Conservation (phyloP, 2,888 invertebrate genomes). For the Perdita meconis region DNA sequence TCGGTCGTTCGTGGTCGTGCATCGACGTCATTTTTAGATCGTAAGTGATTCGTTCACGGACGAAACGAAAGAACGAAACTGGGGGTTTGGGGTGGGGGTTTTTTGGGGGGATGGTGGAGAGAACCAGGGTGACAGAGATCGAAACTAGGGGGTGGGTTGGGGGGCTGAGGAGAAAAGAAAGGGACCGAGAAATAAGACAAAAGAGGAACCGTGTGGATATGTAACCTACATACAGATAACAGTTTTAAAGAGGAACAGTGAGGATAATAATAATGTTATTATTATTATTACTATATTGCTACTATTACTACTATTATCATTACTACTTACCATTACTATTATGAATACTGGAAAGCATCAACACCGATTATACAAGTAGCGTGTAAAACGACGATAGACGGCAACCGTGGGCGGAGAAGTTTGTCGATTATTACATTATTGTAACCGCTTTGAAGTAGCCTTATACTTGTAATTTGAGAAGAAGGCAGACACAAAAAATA, state of each 20-base stretch:
- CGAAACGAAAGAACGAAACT: constrained; percentile 5
- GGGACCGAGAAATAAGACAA: background rate
- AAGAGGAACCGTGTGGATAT: constrained; percentile 37
- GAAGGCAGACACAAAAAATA: constrained; percentile 30
- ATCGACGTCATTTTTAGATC: constrained; percentile 45
- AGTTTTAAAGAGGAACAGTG: constrained; percentile 67
- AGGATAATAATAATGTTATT: constrained; percentile 71
- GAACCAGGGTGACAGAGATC: background rate
- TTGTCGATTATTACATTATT: constrained; percentile 66
- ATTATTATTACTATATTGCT: constrained; percentile 64
- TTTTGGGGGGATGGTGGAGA: background rate
- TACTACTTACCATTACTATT: constrained; percentile 57
- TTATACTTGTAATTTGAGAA: constrained; percentile 66
- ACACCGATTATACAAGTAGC: constrained; percentile 40
- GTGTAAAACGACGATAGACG: constrained; percentile 55
- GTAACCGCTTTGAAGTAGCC: constrained; percentile 72
- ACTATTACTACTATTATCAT: constrained; percentile 62
- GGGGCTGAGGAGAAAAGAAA: background rate
- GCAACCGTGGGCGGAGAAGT: constrained; percentile 33
- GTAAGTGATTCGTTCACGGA: constrained; percentile 35
- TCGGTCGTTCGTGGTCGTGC: constrained; percentile 47
- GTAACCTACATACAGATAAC: constrained; percentile 75
- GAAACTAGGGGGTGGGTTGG: too few relatives aligned
- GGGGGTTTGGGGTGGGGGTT: background rate
- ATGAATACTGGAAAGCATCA: constrained; percentile 55